phyloP scores from a whole-genome alignment of 2,113 vertebrate species.

The Pica pica region DNA sequence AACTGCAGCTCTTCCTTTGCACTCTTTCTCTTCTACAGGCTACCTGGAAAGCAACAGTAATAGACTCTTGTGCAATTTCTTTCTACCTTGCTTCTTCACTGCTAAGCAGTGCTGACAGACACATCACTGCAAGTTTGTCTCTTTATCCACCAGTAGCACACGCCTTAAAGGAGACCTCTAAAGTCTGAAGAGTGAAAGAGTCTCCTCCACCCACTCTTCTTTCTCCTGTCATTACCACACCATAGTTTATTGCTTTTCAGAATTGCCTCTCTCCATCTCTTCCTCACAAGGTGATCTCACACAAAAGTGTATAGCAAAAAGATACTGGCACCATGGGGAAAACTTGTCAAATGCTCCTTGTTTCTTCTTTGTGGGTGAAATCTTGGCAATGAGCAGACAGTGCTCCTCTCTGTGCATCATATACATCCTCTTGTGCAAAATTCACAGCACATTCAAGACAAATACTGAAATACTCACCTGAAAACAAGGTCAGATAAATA shows the following conservation, averaged over 20 bases:
- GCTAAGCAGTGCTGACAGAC: conserved; percentile 29
- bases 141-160: not conserved
- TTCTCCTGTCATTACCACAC: not conserved
- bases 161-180: conserved; percentile 8
- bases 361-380: not conserved
- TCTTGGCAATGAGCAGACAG: not conserved
- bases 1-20: conserved; percentile 13
- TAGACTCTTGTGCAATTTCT: conserved; percentile 4
- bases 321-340: not conserved
- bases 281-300: not conserved
- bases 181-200: not conserved
- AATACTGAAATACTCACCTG: not conserved
- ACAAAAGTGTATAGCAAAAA: not conserved
- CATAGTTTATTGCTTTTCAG: not conserved
- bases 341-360: not conserved
- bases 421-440: not conserved
- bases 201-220: not conserved
- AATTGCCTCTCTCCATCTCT: not conserved
- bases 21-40: not conserved
- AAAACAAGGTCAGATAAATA: not conserved
- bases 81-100: conserved; percentile 1
- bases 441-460: not conserved
- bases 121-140: conserved; percentile 45
- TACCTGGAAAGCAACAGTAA: conserved; percentile 16
- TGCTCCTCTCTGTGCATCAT: not conserved